A percentile compares a stretch with the other conserved stretches of the same genome.
These are phyloP conservation scores for Eriocheir sinensis DNA, from an alignment of 1,140 invertebrate genomes.

Conservation along the genomic window DNA sequence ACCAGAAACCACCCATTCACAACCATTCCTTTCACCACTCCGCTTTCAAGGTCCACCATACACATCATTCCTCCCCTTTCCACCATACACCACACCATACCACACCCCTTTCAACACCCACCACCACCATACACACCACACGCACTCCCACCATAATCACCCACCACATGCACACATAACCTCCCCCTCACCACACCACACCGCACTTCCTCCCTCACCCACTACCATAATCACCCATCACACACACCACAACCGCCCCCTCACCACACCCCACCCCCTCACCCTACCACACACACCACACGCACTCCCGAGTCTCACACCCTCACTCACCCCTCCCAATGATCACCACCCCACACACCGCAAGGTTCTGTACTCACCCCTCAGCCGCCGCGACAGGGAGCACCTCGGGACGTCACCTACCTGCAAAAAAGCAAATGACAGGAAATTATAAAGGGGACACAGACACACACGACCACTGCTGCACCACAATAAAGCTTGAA, in stretches of 20 bases:
- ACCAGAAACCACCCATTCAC: no score
- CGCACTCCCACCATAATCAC: background rate
- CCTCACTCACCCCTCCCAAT: background rate
- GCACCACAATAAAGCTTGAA: background rate
- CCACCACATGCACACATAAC: background rate
- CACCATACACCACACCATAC: background rate
- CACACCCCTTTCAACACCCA: background rate
- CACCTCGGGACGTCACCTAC: background rate
- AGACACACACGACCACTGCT: background rate
- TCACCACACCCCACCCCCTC: background rate
- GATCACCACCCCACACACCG: background rate
- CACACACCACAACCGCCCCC: no score
- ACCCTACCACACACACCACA: background rate
- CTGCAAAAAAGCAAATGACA: constrained; percentile 6
- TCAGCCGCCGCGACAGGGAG: background rate
- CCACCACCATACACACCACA: background rate
- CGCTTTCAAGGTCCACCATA: no score
- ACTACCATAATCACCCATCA: no score
- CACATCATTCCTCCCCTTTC: background rate
- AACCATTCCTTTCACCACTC: no score
- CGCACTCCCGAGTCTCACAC: no score
- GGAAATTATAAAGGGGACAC: constrained; percentile 13
- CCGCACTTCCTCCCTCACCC: no score
- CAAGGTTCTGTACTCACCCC: background rate
- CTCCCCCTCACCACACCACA: background rate